These are phyloP conservation scores for Artibeus lituratus DNA, from an alignment of 2,797 vertebrate species.

Conservation along the genomic window DNA sequence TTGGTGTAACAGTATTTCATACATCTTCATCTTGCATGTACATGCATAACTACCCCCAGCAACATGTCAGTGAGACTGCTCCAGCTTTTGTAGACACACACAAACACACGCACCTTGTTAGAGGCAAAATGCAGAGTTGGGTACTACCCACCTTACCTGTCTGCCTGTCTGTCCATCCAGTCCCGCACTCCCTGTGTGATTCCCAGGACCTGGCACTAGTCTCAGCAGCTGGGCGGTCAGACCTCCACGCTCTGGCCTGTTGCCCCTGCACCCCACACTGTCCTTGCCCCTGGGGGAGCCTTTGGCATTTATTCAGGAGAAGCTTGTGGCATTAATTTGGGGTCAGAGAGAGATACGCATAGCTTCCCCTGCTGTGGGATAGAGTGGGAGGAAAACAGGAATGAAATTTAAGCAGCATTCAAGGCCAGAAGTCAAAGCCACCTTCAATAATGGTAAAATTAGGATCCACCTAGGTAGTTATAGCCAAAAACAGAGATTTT, in stretches of 20 bases:
- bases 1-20: not conserved
- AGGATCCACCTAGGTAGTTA: not conserved
- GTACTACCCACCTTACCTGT: not conserved
- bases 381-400: not conserved
- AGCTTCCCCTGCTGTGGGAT: not conserved
- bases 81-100: not conserved
- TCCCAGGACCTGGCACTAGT: not conserved
- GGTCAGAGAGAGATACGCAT: not conserved
- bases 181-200: no score
- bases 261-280: not conserved
- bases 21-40: fast-evolving
- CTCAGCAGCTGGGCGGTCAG: not conserved
- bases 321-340: not conserved
- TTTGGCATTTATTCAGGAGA: not conserved
- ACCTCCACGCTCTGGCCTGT: not conserved
- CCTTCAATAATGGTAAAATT: not conserved
- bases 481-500: not conserved
- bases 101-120: not conserved
- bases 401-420: not conserved
- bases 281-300: not conserved
- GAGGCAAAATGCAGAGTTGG: not conserved
- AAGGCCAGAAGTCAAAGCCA: not conserved
- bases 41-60: not conserved
- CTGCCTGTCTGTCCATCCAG: not conserved
- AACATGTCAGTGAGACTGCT: not conserved